Base-by-base conservation (phyloP, 2,797 vertebrate species). In the Pelodytes ibericus region DNA sequence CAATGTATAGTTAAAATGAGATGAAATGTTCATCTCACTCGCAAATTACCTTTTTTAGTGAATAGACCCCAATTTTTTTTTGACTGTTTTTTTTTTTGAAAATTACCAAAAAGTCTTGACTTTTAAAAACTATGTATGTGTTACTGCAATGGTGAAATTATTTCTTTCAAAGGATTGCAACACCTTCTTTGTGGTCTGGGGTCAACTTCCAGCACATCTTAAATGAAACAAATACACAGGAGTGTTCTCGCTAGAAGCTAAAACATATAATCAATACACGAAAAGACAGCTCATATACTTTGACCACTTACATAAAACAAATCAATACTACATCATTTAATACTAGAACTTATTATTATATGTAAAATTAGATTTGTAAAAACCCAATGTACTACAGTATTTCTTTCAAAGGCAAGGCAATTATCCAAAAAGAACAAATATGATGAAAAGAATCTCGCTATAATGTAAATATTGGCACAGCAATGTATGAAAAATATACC, bases 291-390 rank as follows among this genome's bases (percentile, higher is more conserved):
- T 57, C 53, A 57, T 47, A 15, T 18, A 33, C 24, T 41, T 29
- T 57, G 29, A 15, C 59, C 29, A 53, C 10, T 36, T 33, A 53
- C 30, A 56, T 72, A 30, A 72, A 36, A 53, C 47, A 56, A 64
- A 72, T 64, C 59, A 53, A 64, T 72, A 20, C 39, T 47, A 20
- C 20, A 44, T 49, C 49, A 29, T 44, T 31, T 72, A 27, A 59
- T 20, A 26, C 56, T 58, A 2, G 41, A 16, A 44, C 41, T 13
- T 44, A 26, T 58, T 58, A 58, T 60, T 15, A 31, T 3, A 27
- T 60, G 18, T 13, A 60, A 58, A 60, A 60, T 60, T 13, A 16
- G 58, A 60, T 60, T 60, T 60, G 16, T 20, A 60, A 60, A 27
- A 30, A 60, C 26, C 29, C n/a, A 44, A 44, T 53, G 49, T 25